phyloP scores from a whole-genome alignment of 2,797 vertebrate species.

The Xenopus petersii region DNA sequence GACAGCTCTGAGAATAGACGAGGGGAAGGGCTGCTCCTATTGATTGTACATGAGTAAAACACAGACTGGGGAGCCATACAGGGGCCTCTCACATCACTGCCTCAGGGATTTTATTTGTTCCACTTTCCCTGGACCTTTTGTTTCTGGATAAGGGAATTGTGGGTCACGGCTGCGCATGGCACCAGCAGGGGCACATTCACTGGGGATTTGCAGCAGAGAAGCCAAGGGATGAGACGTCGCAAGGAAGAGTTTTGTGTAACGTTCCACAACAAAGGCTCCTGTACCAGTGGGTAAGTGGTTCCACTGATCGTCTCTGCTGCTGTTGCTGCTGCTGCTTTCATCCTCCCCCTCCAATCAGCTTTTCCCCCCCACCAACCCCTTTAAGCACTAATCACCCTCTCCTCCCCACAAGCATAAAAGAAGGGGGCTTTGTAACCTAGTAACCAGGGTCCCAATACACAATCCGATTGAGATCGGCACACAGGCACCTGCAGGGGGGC shows the following conservation, averaged over 20 bases:
- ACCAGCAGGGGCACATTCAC: no score
- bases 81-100: no score
- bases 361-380: neutral
- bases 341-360: neutral
- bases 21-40: neutral
- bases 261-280: conserved; percentile 19
- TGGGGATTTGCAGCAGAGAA: no score
- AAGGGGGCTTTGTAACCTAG: conserved; percentile 28
- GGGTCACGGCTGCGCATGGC: neutral
- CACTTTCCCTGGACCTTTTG: neutral
- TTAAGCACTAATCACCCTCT: conserved; percentile 5
- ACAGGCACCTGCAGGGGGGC: conserved; percentile 1
- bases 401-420: neutral
- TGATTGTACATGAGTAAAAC: neutral
- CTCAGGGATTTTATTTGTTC: neutral
- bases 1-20: neutral
- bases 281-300: conserved; percentile 3
- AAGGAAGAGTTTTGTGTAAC: neutral
- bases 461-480: neutral
- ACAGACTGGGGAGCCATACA: neutral
- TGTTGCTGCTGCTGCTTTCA: neutral
- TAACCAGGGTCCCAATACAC: conserved; percentile 1
- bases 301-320: neutral
- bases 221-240: neutral
- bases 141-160: neutral